phyloP scores from a whole-genome alignment of 2,113 vertebrate species.

The Paratilapia polleni region DNA sequence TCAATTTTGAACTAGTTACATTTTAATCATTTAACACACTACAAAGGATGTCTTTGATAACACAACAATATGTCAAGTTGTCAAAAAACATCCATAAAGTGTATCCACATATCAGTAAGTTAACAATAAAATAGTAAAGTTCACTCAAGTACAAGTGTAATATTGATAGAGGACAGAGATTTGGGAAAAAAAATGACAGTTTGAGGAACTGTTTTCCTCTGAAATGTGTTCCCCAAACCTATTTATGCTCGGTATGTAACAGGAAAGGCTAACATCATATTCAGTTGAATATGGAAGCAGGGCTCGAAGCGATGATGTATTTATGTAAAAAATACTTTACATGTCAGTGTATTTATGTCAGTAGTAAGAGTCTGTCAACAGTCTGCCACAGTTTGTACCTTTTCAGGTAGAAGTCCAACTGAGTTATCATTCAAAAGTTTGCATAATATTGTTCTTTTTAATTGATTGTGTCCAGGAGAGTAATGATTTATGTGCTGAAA shows the following conservation, averaged over 20 bases:
- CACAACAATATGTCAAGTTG: neutral
- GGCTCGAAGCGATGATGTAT: conserved; percentile 42
- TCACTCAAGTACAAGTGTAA: neutral
- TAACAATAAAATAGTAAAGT: neutral
- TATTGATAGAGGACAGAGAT: neutral
- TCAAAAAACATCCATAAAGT: neutral
- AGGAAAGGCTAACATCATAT: conserved; percentile 45
- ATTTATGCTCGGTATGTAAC: conserved; percentile 26
- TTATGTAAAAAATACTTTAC: conserved; percentile 66
- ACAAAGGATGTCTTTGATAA: neutral
- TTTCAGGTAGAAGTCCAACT: conserved; percentile 40
- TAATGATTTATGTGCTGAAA: conserved; percentile 48
- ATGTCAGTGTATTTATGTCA: conserved; percentile 24
- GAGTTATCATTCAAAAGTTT: conserved; percentile 60
- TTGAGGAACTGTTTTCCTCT: conserved; percentile 15
- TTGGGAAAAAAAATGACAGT: neutral
- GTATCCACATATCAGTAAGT: neutral
- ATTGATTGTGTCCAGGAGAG: conserved; percentile 34
- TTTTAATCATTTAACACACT: neutral
- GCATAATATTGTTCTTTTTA: conserved; percentile 76
- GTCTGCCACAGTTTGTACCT: conserved; percentile 35
- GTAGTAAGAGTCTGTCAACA: conserved; percentile 36
- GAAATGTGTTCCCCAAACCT: neutral
- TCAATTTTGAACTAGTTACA: neutral
- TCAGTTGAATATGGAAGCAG: conserved; percentile 49